A percentile compares a stretch with the other conserved stretches of the same genome.
Evolutionary conservation across 2,797 vertebrate species (phyloP).

Genomic region (Hoplostethus mediterraneus): DNA sequence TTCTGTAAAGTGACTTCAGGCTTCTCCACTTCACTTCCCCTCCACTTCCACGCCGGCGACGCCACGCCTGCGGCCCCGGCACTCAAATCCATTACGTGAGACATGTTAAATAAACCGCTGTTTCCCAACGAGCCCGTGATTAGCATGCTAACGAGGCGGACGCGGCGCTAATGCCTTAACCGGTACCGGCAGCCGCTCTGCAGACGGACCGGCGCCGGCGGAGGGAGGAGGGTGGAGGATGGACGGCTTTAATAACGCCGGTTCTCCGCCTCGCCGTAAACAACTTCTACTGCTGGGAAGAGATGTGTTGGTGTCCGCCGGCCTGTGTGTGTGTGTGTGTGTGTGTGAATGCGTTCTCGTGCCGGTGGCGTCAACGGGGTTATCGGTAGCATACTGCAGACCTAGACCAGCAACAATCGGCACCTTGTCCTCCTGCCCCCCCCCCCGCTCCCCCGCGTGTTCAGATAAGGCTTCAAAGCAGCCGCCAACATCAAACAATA

Average conservation of each 20-base stretch:
- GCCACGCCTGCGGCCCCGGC: slow-evolving; percentile 60
- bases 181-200: slow-evolving; percentile 17
- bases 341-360: slow-evolving; percentile 34
- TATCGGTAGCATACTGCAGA: slow-evolving; percentile 42
- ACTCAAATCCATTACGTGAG: slow-evolving; percentile 67
- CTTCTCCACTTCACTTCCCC: slow-evolving; percentile 37
- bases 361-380: slow-evolving; percentile 51
- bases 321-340: slow-evolving; percentile 7
- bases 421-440: slow-evolving; percentile 19
- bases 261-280: neutral
- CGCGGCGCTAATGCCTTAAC: slow-evolving; percentile 69
- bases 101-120: slow-evolving; percentile 75
- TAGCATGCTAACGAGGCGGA: slow-evolving; percentile 74
- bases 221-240: slow-evolving; percentile 1
- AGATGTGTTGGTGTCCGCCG: slow-evolving; percentile 20
- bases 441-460: neutral
- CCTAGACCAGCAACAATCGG: slow-evolving; percentile 27
- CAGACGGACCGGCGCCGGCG: neutral
- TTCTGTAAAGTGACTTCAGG: slow-evolving; percentile 36
- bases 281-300: neutral
- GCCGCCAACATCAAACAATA: slow-evolving; percentile 66
- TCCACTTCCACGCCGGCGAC: slow-evolving; percentile 29
- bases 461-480: slow-evolving; percentile 70
- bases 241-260: neutral
- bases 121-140: slow-evolving; percentile 73